Base-by-base conservation (phyloP, 2,888 invertebrate genomes). In the Sacculina carcini region DNA sequence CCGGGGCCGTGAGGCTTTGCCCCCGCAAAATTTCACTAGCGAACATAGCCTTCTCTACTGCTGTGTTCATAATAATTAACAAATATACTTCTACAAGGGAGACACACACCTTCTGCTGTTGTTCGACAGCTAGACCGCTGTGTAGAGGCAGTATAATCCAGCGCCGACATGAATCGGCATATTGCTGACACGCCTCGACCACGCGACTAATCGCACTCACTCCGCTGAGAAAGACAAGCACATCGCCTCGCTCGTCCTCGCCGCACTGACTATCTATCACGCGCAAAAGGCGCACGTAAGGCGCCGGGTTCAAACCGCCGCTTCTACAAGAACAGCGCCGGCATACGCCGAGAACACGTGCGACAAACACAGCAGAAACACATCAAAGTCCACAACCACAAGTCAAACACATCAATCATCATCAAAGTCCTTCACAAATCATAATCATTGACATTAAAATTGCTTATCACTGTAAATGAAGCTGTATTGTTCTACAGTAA, bases 111-210 rank as follows among this genome's bases (percentile, higher is more conserved):
- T 89, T 92, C 64, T 98, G 94, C 67, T 98, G 98, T 62, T 98
- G 94, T 50, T 78, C 76, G 1, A 96, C 72, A 0, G 92, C 87
- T 52, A 98, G 65, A 0, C 86, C 80, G 64, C 90, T 89, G 62
- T 98, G 96, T 24, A 98, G 67, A 0, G 89, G 81, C 51, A 98
- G 66, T 14, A 96, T 76, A 40, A 96, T 84, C 98, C 98, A 98
- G 47, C 76, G 74, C 56, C 75, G 72, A 53, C 79, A 78, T 52
- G 77, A 74, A 55, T 79, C 75, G 2, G 72, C 69, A 61, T 90
- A 94, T 58, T 81, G 77, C 57, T 77, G 76, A 0, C 83, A 79
- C 4, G 86, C 87, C 58, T 89, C 87, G 31, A 79, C 78, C 24
- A 94, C 74, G 0, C 79, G 73, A 1, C 79, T 78, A 52, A 96